Evolutionary conservation across 30 jellyfish, hydroid and myxozoan species (phyloP).

Genomic region (Aurelia sp.): DNA sequence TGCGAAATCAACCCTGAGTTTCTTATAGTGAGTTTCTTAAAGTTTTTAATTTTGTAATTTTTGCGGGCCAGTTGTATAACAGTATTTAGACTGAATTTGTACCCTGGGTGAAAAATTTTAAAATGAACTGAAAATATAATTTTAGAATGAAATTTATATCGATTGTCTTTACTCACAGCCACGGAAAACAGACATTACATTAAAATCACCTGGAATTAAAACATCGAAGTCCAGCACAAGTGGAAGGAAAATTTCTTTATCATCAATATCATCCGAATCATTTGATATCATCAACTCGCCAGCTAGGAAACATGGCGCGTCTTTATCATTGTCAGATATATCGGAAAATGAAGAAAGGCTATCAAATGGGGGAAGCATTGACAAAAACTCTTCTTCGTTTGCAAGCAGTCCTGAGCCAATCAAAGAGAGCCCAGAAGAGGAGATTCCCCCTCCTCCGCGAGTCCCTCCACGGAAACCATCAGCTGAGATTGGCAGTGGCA

Average conservation of each 20-base stretch:
- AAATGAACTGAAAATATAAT: no score
- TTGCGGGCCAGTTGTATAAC: no score
- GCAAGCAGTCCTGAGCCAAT: slow-evolving; percentile 46
- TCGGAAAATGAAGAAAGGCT: slow-evolving; percentile 47
- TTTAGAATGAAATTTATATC: no score
- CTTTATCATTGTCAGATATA: slow-evolving; percentile 46
- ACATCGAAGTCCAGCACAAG: slow-evolving; percentile 64
- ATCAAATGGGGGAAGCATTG: slow-evolving; percentile 52
- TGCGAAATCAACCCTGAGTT: no score
- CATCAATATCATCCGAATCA: slow-evolving; percentile 31
- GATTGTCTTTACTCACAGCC: slow-evolving; percentile 49
- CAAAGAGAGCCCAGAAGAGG: slow-evolving; percentile 45
- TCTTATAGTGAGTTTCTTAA: no score
- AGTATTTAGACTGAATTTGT: no score
- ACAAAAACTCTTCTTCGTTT: neutral
- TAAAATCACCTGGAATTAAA: slow-evolving; percentile 99
- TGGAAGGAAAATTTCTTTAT: slow-evolving; percentile 50
- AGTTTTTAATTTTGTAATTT: no score
- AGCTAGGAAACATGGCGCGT: slow-evolving; percentile 13
- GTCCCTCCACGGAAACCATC: slow-evolving; percentile 70
- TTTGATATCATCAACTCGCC: slow-evolving; percentile 38
- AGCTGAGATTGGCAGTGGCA: neutral
- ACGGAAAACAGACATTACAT: slow-evolving; percentile 73
- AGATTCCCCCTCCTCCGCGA: slow-evolving; percentile 65
- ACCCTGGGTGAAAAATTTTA: no score